Evolutionary conservation across 1,140 invertebrate genomes (phyloP).

Genomic region (Semibalanus balanoides): DNA sequence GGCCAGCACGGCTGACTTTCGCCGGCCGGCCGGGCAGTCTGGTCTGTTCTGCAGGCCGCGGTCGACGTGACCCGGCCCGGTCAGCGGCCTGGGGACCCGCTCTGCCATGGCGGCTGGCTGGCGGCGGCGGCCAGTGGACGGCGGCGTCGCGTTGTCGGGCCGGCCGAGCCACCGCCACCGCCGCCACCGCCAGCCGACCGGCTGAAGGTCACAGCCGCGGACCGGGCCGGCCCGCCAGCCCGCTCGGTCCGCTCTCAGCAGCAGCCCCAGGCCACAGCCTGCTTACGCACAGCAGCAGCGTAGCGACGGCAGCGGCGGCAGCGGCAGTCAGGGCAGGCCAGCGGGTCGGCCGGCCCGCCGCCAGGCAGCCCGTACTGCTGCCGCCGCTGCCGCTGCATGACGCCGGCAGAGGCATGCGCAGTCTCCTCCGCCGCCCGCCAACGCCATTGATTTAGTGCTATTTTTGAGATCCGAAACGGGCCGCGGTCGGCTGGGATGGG

Average conservation of each 20-base stretch:
- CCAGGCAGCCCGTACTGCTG: not conserved
- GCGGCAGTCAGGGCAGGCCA: not conserved
- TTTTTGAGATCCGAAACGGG: not conserved
- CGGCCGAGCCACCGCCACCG: too few species aligned
- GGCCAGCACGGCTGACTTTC: not conserved
- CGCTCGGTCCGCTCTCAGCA: too few species aligned
- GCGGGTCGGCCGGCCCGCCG: too few species aligned
- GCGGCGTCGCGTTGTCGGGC: not conserved
- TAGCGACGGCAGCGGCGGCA: too few species aligned
- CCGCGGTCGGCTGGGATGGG: too few species aligned
- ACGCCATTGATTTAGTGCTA: not conserved
- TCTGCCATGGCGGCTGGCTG: not conserved
- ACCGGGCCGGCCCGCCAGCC: too few species aligned
- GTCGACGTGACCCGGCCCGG: too few species aligned
- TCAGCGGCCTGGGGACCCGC: not conserved
- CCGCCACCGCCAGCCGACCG: too few species aligned
- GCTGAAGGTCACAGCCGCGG: not conserved
- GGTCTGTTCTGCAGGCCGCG: not conserved
- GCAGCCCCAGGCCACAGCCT: too few species aligned
- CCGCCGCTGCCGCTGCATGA: not conserved
- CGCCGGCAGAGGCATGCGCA: not conserved
- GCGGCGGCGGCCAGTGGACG: too few species aligned
- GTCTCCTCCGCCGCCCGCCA: not conserved
- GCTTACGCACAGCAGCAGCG: too few species aligned
- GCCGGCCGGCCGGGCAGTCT: too few species aligned